phyloP scores from a whole-genome alignment of 2,888 invertebrate species.

The Drosophila borborema region DNA sequence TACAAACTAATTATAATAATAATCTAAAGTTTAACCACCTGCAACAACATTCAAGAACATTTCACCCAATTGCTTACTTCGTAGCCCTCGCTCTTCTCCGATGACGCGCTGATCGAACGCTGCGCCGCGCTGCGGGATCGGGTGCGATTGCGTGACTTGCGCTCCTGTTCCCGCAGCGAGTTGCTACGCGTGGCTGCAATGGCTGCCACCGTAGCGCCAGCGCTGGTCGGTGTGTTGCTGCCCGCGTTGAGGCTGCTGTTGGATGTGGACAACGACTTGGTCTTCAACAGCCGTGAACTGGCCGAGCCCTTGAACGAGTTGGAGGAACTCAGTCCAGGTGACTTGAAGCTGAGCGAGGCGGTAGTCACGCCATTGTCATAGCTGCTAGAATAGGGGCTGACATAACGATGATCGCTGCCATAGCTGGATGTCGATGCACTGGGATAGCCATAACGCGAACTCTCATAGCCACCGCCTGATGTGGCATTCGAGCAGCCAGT shows the following conservation, averaged over 20 bases:
- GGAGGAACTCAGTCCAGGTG: constrained; percentile 67
- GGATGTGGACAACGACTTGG: constrained; percentile 82
- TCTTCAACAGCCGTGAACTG: constrained; percentile 75
- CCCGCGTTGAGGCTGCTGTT: constrained; percentile 81
- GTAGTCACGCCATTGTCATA: constrained; percentile 85
- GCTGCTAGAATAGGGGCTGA: constrained; percentile 84
- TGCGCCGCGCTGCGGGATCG: constrained; percentile 83
- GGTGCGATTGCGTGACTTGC: constrained; percentile 84
- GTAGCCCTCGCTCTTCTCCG: constrained; percentile 93
- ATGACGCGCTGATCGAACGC: constrained; percentile 89
- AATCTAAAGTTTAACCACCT: constrained; percentile 13
- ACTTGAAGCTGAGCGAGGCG: constrained; percentile 83
- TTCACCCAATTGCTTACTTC: constrained; percentile 88
- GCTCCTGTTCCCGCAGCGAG: constrained; percentile 85
- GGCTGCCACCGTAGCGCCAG: constrained; percentile 83
- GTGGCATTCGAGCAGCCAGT: constrained; percentile 31
- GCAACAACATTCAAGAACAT: constrained; percentile 52
- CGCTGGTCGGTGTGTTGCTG: constrained; percentile 59
- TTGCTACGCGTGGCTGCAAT: constrained; percentile 84
- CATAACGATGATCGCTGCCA: constrained; percentile 82
- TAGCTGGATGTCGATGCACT: constrained; percentile 74
- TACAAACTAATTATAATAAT: neutral
- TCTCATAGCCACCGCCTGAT: constrained; percentile 71
- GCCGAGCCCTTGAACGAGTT: constrained; percentile 77
- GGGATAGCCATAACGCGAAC: constrained; percentile 74